Percentiles rank a stretch among this genome's conserved stretches.
These are phyloP conservation scores for Cololabis saira DNA, from an alignment of 2,113 vertebrate species.

Conservation along the genomic window DNA sequence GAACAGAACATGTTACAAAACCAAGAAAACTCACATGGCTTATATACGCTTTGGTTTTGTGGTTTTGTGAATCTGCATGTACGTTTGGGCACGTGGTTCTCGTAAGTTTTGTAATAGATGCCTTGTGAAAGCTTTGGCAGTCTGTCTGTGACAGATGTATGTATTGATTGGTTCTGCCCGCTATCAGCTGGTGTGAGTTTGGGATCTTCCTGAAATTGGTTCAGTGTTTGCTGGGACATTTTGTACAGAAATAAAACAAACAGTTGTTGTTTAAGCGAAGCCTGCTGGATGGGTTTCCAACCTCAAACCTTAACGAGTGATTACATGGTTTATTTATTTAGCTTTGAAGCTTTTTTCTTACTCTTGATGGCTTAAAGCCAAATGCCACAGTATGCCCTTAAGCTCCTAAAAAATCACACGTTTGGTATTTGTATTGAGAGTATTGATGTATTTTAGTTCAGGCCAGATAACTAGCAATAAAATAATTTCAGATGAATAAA, in stretches of 20 bases:
- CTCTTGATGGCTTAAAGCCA: not conserved
- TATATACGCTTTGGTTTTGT: not conserved
- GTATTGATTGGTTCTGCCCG: not conserved
- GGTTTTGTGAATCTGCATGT: not conserved
- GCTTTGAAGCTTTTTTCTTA: too few relatives aligned
- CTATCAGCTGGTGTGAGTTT: not conserved
- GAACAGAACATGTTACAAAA: conserved; percentile 10
- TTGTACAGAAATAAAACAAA: too few relatives aligned
- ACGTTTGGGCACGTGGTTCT: not conserved
- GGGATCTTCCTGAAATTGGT: not conserved
- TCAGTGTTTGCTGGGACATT: not conserved
- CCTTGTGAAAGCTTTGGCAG: not conserved
- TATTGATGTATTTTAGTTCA: too few relatives aligned
- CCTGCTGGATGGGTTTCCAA: not conserved
- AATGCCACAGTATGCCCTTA: not conserved
- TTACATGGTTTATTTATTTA: not conserved
- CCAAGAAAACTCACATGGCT: not conserved
- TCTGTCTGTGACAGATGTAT: not conserved
- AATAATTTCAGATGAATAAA: too few relatives aligned
- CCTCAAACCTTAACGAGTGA: not conserved
- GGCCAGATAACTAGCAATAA: too few relatives aligned
- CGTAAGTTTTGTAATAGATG: not conserved
- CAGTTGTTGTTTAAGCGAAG: not conserved
- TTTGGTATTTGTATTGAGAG: too few relatives aligned
- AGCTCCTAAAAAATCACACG: too few relatives aligned